These are phyloP conservation scores for Catocala nupta DNA, from an alignment of 2,888 invertebrate genomes.

Conservation along the genomic window DNA sequence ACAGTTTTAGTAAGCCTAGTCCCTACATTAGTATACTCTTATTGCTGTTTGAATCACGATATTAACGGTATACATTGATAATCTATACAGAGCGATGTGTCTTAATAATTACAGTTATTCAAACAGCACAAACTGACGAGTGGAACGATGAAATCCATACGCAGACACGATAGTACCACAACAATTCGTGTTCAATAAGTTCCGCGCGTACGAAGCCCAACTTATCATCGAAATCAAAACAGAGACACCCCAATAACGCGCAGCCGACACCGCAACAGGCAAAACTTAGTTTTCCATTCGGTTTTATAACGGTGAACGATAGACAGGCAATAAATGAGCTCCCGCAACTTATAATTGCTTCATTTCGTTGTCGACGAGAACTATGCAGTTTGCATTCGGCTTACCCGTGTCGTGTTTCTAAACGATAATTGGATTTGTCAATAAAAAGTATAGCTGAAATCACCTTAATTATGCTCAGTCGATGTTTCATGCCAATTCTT, in stretches of 20 bases:
- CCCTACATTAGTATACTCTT: too few species aligned
- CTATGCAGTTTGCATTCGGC: slow-evolving; percentile 67
- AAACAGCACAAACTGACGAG: slow-evolving; percentile 7
- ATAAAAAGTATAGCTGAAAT: slow-evolving; percentile 41
- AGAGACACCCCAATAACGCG: slow-evolving; percentile 61
- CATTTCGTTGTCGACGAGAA: slow-evolving; percentile 76
- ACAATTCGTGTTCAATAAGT: slow-evolving; percentile 52
- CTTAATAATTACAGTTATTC: slow-evolving; percentile 2
- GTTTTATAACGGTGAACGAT: slow-evolving; percentile 82
- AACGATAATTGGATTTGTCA: slow-evolving; percentile 54
- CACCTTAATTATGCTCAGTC: neutral
- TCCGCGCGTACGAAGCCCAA: slow-evolving; percentile 37
- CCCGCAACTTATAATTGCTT: slow-evolving; percentile 86
- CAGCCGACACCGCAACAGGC: slow-evolving; percentile 70
- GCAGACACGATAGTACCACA: slow-evolving; percentile 34
- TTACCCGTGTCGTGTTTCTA: slow-evolving; percentile 61
- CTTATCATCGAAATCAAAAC: slow-evolving; percentile 54
- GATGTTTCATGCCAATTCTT: slow-evolving; percentile 3
- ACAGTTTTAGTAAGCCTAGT: neutral
- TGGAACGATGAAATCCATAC: slow-evolving; percentile 14
- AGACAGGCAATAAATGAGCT: slow-evolving; percentile 85
- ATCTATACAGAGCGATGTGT: neutral
- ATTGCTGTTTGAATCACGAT: too few species aligned
- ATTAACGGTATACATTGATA: too few species aligned
- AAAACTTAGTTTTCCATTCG: slow-evolving; percentile 77